A percentile compares a stretch with the other conserved stretches of the same genome.
These are phyloP conservation scores for Tokudaia tokunoshimensis DNA, from an alignment of 2,797 vertebrate genomes.

Conservation along the genomic window DNA sequence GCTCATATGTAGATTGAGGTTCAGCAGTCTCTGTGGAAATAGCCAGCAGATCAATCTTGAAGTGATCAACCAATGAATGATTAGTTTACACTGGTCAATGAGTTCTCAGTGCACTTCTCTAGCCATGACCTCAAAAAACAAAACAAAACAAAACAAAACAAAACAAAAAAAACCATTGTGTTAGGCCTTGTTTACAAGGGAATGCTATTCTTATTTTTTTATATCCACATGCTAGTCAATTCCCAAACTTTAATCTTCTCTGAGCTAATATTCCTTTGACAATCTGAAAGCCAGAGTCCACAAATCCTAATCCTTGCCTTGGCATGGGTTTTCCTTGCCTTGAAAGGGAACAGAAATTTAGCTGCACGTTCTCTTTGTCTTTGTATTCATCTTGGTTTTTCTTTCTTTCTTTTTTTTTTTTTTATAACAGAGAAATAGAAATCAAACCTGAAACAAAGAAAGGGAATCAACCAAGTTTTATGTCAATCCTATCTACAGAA, in stretches of 20 bases:
- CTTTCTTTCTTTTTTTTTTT: not conserved
- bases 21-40: not conserved
- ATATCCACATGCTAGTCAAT: not conserved
- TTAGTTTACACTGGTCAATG: not conserved
- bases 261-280: not conserved
- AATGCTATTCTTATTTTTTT: not conserved
- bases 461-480: not conserved
- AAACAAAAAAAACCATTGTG: not conserved
- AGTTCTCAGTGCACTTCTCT: not conserved
- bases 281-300: not conserved
- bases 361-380: not conserved
- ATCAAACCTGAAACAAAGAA: not conserved
- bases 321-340: not conserved
- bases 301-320: not conserved
- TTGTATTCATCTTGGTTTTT: not conserved
- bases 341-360: not conserved
- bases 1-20: not conserved
- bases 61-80: not conserved
- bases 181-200: not conserved
- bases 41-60: not conserved
- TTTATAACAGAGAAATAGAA: conserved; percentile 12
- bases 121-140: not conserved
- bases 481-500: not conserved
- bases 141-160: too few relatives aligned
- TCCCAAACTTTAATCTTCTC: not conserved